These are phyloP conservation scores for Psammodynastes pulverulentus DNA, from an alignment of 2,113 vertebrate genomes.

Conservation along the genomic window DNA sequence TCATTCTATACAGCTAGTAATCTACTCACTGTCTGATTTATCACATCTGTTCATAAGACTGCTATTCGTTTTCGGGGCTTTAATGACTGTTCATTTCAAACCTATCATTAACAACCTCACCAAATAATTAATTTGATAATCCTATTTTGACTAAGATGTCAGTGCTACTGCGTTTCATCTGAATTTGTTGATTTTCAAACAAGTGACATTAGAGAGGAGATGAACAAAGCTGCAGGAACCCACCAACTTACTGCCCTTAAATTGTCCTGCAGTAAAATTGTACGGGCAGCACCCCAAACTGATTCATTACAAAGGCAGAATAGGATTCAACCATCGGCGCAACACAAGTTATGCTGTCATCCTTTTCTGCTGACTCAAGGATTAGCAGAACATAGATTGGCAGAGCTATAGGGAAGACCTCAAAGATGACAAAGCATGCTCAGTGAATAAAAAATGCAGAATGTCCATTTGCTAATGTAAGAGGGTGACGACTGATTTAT, in stretches of 20 bases:
- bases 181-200: neutral
- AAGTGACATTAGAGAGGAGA: neutral
- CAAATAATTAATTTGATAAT: neutral
- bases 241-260: neutral
- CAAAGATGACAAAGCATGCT: neutral
- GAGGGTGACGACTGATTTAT: neutral
- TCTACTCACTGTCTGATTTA: neutral
- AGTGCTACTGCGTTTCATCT: neutral
- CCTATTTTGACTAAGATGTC: neutral
- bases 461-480: neutral
- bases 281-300: neutral
- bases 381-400: neutral
- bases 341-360: neutral
- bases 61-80: neutral
- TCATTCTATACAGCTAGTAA: neutral
- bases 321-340: neutral
- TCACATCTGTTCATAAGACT: neutral
- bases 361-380: neutral
- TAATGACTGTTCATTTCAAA: neutral
- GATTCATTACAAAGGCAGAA: neutral
- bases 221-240: neutral
- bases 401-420: neutral
- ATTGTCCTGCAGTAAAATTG: neutral
- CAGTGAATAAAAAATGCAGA: neutral
- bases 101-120: neutral